phyloP scores from a whole-genome alignment of 2,888 invertebrate species.

The Campoletis raptor region DNA sequence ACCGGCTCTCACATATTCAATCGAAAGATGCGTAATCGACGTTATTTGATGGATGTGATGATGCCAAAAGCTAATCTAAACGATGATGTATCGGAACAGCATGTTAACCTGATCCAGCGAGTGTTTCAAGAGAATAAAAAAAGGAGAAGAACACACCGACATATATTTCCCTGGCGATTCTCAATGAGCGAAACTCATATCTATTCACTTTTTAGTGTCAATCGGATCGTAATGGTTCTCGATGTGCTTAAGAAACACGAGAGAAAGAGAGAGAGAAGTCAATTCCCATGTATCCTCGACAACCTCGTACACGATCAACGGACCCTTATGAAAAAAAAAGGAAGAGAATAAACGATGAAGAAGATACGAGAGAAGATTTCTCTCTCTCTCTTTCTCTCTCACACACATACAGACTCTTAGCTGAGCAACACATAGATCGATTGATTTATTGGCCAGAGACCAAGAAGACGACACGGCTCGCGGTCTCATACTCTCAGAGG shows the following conservation, averaged over 20 bases:
- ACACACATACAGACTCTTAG: background rate
- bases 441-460: constrained; percentile 70
- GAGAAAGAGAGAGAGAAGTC: constrained; percentile 47
- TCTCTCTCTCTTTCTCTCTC: constrained; percentile 7
- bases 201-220: background rate
- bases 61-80: constrained; percentile 20
- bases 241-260: background rate
- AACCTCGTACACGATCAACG: background rate
- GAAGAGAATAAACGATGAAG: constrained; percentile 13
- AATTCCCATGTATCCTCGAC: constrained; percentile 31
- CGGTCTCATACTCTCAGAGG: constrained; percentile 44
- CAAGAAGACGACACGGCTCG: constrained; percentile 67
- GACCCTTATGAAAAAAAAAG: background rate
- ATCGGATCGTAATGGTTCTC: background rate
- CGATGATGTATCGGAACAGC: constrained; percentile 44
- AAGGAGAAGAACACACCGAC: constrained; percentile 2
- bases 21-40: constrained; percentile 5
- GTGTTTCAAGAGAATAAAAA: background rate
- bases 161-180: constrained; percentile 14
- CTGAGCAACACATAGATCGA: constrained; percentile 61
- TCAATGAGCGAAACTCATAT: background rate
- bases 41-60: background rate
- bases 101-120: constrained; percentile 18
- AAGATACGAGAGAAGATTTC: background rate
- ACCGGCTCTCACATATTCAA: background rate